A percentile compares a stretch with the other conserved stretches of the same genome.
These are phyloP conservation scores for Bubalus kerabau DNA, from an alignment of 2,113 vertebrate genomes.

Conservation along the genomic window DNA sequence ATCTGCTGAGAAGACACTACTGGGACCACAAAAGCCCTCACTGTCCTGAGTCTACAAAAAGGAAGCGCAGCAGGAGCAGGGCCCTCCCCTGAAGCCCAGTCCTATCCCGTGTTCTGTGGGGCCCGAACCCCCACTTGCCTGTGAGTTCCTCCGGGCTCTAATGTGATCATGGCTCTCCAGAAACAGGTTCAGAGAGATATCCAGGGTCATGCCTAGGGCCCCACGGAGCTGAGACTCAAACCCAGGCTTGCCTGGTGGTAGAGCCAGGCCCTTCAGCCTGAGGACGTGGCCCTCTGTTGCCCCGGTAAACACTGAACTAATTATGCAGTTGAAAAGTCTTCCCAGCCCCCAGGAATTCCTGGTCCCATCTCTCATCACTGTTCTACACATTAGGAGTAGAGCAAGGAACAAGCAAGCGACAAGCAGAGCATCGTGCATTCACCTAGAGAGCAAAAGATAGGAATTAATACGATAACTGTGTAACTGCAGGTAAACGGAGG, in stretches of 20 bases:
- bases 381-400: not conserved
- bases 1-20: not conserved
- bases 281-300: not conserved
- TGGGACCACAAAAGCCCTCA: not conserved
- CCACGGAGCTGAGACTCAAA: not conserved
- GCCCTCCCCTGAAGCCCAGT: not conserved
- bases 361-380: not conserved
- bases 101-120: accelerated
- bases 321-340: not conserved
- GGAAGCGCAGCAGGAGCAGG: not conserved
- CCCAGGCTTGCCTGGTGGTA: not conserved
- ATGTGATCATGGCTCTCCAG: not conserved
- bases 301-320: not conserved
- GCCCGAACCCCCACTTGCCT: not conserved
- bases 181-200: not conserved
- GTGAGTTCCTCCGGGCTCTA: not conserved
- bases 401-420: not conserved
- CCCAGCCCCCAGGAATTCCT: not conserved
- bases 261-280: not conserved
- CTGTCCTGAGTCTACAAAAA: not conserved
- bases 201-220: not conserved
- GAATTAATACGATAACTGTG: not conserved
- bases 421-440: not conserved
- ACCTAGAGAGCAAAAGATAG: not conserved
- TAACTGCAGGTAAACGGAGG: too few species aligned